A percentile compares a stretch with the other conserved stretches of the same genome.
phyloP scores from a whole-genome alignment of 2,113 vertebrate genomes.

The Echinops telfairi region DNA sequence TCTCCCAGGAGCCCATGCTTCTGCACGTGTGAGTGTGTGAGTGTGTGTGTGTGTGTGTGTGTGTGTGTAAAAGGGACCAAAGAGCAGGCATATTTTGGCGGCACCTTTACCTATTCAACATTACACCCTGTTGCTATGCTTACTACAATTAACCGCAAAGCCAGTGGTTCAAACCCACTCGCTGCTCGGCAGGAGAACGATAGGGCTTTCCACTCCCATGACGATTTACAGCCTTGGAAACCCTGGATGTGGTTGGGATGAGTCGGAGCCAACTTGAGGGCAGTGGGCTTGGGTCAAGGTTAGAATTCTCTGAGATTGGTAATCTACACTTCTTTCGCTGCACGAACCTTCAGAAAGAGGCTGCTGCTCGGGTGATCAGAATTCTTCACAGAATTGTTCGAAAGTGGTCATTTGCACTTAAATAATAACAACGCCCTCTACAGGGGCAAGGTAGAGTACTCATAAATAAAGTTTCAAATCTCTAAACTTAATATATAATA shows the following conservation, averaged over 20 bases:
- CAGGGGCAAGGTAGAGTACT: not conserved
- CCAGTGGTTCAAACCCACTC: not conserved
- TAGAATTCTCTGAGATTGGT: not conserved
- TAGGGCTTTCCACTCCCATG: no score
- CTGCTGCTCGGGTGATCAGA: not conserved
- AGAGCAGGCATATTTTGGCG: not conserved
- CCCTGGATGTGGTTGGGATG: no score
- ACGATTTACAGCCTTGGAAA: no score
- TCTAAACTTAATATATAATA: not conserved
- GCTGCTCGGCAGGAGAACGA: not conserved
- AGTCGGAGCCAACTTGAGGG: no score
- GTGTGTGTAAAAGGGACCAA: not conserved
- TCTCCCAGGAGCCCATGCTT: no score
- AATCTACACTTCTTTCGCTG: not conserved
- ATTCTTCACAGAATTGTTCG: not conserved
- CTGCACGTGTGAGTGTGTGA: not conserved
- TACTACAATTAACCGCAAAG: not conserved
- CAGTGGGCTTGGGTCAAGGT: no score
- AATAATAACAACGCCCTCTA: conserved; percentile 5
- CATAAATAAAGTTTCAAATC: conserved; percentile 27
- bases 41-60: not conserved
- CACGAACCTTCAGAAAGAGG: not conserved
- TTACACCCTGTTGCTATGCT: not conserved
- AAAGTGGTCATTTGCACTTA: conserved; percentile 3
- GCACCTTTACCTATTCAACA: not conserved